Evolutionary conservation across 2,888 invertebrate species (phyloP), one percentile per base, ranked within the genome.

Genomic region (Desoria tigrina): DNA sequence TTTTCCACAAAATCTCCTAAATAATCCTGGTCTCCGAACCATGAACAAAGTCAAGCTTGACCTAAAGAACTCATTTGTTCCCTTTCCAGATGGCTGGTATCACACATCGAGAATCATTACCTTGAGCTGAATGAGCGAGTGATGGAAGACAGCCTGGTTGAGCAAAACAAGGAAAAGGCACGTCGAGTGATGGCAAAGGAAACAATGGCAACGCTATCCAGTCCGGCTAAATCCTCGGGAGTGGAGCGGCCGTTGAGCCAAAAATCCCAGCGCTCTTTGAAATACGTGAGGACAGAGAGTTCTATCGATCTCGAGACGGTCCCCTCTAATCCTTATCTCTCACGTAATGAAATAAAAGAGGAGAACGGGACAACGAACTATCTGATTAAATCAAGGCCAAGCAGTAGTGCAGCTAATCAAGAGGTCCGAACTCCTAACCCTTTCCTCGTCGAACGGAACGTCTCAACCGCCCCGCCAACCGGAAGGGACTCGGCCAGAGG

Each of bases 71-170:
- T n/a, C n/a, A n/a, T n/a, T n/a, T n/a, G n/a, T n/a, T n/a, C 39
- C 39, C 4, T 45, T 45, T 45, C 21, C 61, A 80, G 80, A 63
- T 88, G 91, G 90, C 81, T 91, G 16, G 79, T 90, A 26, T 85
- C 85, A 77, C 86, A 85, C 67, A 86, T 91, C n/a, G 82, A 85
- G 3, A 81, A 82, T n/a, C 83, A 88, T 71, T 89, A 86, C 78
- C 83, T 84, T 16, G 82, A 83, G 61, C 82, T 90, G 49, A 86
- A 88, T 73, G 77, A 83, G 56, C 82, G 90, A 65, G 88, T 90
- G 0, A 84, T 82, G 63, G 73, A 75, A 78, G 84, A 90, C 82
- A 78, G 86, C 79, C 79, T 83, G 78, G 81, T 84, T 79, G 84
- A 86, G 65, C 77, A 77, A 42, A 77, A 77, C 50, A 71, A 74